phyloP scores from a whole-genome alignment of 2,888 invertebrate species.

The Cryptus armator region DNA sequence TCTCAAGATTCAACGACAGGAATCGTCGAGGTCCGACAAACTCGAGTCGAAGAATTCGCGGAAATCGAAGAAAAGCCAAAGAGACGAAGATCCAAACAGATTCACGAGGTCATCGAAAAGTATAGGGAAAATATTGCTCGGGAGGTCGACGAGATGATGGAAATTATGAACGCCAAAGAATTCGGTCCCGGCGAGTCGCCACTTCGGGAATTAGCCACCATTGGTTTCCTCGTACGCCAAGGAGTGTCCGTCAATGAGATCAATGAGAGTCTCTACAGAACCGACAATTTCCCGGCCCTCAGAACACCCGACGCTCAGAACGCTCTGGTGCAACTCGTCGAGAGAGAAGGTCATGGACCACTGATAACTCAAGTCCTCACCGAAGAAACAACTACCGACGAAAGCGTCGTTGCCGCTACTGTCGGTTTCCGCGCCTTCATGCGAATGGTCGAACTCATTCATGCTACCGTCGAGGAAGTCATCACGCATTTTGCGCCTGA shows the following conservation, averaged over 20 bases:
- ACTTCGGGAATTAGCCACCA: slow-evolving; percentile 92
- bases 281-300: slow-evolving; percentile 92
- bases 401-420: slow-evolving; percentile 91
- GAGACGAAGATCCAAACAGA: slow-evolving; percentile 85
- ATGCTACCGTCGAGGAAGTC: slow-evolving; percentile 93
- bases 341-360: slow-evolving; percentile 93
- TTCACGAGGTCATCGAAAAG: slow-evolving; percentile 87
- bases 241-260: slow-evolving; percentile 92
- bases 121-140: slow-evolving; percentile 88
- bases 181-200: slow-evolving; percentile 93
- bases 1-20: slow-evolving; percentile 73
- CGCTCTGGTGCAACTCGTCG: slow-evolving; percentile 93
- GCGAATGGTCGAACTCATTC: slow-evolving; percentile 93
- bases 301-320: slow-evolving; percentile 94
- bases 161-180: slow-evolving; percentile 91
- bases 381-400: slow-evolving; percentile 92
- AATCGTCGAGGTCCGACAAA: slow-evolving; percentile 73
- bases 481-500: slow-evolving; percentile 93
- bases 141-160: slow-evolving; percentile 91
- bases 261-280: slow-evolving; percentile 90
- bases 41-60: slow-evolving; percentile 70
- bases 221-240: slow-evolving; percentile 91
- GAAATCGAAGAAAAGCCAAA: slow-evolving; percentile 75
- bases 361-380: slow-evolving; percentile 93
- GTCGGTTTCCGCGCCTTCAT: slow-evolving; percentile 95